Evolutionary conservation across 2,797 vertebrate species (phyloP).

Genomic region (Esox masquinongy): DNA sequence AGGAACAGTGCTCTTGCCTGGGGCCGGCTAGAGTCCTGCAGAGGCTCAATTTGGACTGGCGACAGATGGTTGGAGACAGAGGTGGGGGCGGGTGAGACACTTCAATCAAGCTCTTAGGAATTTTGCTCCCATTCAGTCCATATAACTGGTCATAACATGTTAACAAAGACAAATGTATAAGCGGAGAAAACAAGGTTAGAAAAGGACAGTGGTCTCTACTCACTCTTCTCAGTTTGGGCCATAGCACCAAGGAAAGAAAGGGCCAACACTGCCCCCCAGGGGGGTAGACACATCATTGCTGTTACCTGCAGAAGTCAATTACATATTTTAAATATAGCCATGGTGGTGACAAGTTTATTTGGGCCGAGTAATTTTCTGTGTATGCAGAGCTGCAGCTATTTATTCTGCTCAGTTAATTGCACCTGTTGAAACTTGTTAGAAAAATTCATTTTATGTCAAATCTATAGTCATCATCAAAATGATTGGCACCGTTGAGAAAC

Average conservation of each 20-base stretch:
- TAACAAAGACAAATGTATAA: not conserved
- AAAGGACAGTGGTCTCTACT: constrained; percentile 8
- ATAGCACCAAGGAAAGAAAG: constrained; percentile 24
- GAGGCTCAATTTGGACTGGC: not conserved
- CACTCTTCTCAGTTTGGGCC: constrained; percentile 18
- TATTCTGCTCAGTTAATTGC: no score
- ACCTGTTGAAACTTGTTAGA: no score
- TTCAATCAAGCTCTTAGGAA: not conserved
- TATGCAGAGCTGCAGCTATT: no score
- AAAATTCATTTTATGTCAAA: no score
- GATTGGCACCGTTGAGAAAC: no score
- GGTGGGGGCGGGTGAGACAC: not conserved
- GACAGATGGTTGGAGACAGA: not conserved
- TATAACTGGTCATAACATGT: no score
- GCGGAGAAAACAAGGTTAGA: not conserved
- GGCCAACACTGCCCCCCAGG: constrained; percentile 61
- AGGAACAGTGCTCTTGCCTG: constrained; percentile 28
- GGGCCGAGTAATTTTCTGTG: no score
- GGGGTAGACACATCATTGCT: constrained; percentile 38
- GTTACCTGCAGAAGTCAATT: constrained; percentile 1
- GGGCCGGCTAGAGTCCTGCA: not conserved
- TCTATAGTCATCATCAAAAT: no score
- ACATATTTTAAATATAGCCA: no score
- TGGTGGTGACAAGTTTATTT: no score
- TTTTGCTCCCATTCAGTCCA: not conserved